Conservation (phyloP, 2,888 invertebrate genomes). For the Chymomyza fuscimana region DNA sequence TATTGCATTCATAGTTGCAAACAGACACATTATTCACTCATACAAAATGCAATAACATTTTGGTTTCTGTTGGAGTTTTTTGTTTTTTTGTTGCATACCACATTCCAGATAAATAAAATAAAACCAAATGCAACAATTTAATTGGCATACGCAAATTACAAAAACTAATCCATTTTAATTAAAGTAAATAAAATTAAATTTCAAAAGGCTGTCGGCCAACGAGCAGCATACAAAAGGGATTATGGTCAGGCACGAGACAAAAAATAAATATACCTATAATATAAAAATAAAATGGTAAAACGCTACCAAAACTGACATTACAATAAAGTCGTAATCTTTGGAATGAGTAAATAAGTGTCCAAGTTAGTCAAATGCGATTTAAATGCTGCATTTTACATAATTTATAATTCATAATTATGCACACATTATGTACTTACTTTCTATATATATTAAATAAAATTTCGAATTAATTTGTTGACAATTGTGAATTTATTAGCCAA, state of each 20-base stretch:
- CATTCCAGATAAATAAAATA: conserved; percentile 31
- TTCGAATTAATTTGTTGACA: conserved; percentile 68
- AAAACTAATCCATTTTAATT: conserved; percentile 69
- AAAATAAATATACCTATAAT: conserved; percentile 18
- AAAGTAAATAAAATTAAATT: conserved; percentile 64
- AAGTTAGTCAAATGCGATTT: conserved; percentile 60
- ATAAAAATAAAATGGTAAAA: neutral
- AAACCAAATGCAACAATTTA: conserved; percentile 44
- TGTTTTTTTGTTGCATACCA: neutral
- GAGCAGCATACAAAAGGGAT: conserved; percentile 41
- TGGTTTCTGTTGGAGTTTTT: neutral
- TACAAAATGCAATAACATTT: neutral
- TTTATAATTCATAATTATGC: conserved; percentile 60
- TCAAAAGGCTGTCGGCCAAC: conserved; percentile 44
- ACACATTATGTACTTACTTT: conserved; percentile 13
- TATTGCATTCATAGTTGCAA: neutral
- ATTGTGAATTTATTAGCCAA: conserved; percentile 57
- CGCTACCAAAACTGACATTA: neutral
- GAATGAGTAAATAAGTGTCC: neutral
- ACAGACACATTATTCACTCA: neutral
- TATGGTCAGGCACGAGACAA: conserved; percentile 28
- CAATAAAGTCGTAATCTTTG: neutral
- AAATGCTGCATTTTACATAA: conserved; percentile 33
- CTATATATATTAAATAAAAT: conserved; percentile 50
- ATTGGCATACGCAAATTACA: conserved; percentile 43